These are phyloP conservation scores for Lingula anatina DNA, from an alignment of 2,888 invertebrate species.

Conservation along the genomic window DNA sequence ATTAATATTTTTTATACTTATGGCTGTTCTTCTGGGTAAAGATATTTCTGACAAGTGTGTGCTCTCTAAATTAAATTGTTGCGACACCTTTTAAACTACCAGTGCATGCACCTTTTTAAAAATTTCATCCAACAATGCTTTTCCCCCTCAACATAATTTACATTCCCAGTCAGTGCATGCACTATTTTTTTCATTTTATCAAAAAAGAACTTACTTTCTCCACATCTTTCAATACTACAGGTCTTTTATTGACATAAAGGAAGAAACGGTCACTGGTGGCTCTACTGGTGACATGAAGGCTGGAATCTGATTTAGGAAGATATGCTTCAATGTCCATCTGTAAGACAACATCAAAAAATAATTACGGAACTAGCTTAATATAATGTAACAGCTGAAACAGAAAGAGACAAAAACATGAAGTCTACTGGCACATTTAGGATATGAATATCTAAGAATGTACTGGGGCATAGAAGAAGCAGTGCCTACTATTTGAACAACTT, in stretches of 20 bases:
- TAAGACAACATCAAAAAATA: conserved; percentile 1
- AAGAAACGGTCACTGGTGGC: conserved; percentile 44
- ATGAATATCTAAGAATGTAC: too few species aligned
- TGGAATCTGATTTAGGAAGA: conserved; percentile 24
- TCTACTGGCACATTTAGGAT: background rate
- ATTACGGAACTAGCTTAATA: background rate
- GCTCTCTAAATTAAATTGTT: background rate
- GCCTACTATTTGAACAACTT: background rate
- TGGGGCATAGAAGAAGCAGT: too few species aligned
- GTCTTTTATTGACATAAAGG: conserved; percentile 58
- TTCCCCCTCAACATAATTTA: background rate
- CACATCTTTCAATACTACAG: conserved; percentile 56
- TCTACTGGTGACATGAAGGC: conserved; percentile 21
- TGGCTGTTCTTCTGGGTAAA: too few species aligned
- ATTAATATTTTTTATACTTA: too few species aligned
- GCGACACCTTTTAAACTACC: too few species aligned
- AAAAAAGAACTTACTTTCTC: conserved; percentile 54
- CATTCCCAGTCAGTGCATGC: background rate
- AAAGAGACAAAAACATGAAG: background rate
- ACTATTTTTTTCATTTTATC: background rate
- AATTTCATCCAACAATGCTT: background rate
- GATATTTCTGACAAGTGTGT: background rate
- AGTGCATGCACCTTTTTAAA: too few species aligned
- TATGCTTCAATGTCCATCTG: conserved; percentile 23
- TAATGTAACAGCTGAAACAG: background rate